phyloP scores from a whole-genome alignment of 2,797 vertebrate genomes.

The Poeciliopsis paucimaculata region DNA sequence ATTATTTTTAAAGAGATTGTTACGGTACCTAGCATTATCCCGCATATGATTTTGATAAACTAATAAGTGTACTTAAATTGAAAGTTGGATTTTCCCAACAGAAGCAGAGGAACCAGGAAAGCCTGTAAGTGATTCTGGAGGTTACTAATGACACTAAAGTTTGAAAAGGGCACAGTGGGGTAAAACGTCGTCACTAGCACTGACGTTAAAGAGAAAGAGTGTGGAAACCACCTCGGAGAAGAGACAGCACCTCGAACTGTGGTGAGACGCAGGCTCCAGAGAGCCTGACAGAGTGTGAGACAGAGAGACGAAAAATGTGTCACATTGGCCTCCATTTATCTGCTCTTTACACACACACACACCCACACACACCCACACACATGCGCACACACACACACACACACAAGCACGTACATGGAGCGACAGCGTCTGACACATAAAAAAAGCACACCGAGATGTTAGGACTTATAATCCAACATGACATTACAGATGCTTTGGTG shows the following conservation, averaged over 20 bases:
- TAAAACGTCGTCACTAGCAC: not conserved
- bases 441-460: constrained; percentile 21
- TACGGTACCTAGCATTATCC: not conserved
- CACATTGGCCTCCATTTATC: constrained; percentile 56
- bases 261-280: constrained; percentile 57
- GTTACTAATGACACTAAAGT: constrained; percentile 17
- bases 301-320: constrained; percentile 68
- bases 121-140: not conserved
- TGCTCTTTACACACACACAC: constrained; percentile 42
- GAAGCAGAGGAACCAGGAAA: not conserved
- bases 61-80: not conserved
- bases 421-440: constrained; percentile 34
- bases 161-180: constrained; percentile 3
- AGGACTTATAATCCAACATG: constrained; percentile 28
- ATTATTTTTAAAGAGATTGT: not conserved
- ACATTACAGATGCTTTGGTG: constrained; percentile 33
- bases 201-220: not conserved
- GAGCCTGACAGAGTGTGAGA: constrained; percentile 65
- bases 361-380: constrained; percentile 1
- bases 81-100: not conserved
- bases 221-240: constrained; percentile 31
- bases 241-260: constrained; percentile 54
- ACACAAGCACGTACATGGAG: constrained; percentile 23
- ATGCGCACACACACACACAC: constrained; percentile 1
- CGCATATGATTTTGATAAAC: not conserved